Evolutionary conservation across 1,140 invertebrate genomes (phyloP).

Genomic region (Frieseomelitta varia): DNA sequence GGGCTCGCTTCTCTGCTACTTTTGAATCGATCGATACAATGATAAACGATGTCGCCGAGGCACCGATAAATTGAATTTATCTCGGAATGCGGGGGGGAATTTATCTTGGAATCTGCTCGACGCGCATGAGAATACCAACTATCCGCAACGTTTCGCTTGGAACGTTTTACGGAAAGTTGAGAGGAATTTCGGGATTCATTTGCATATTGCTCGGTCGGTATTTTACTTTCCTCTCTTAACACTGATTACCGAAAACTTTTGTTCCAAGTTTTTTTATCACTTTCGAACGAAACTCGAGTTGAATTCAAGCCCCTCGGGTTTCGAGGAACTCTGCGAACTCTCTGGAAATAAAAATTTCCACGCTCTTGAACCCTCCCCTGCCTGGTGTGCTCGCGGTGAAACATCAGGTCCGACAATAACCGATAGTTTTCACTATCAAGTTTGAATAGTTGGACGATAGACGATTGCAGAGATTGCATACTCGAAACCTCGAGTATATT

Average conservation of each 20-base stretch:
- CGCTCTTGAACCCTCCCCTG: too few species aligned
- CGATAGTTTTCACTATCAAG: background rate
- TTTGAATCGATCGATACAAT: conserved; percentile 24
- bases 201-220: background rate
- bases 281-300: too few species aligned
- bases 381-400: too few species aligned
- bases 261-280: too few species aligned
- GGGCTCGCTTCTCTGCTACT: background rate
- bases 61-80: conserved; percentile 35
- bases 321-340: too few species aligned
- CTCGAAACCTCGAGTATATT: background rate
- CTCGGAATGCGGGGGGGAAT: conserved; percentile 21
- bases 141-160: background rate
- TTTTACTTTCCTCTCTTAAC: background rate
- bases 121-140: conserved; percentile 21
- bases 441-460: background rate
- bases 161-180: too few species aligned
- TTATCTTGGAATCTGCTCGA: conserved; percentile 13
- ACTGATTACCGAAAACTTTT: background rate
- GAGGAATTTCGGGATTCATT: background rate
- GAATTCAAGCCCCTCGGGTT: too few species aligned
- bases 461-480: background rate
- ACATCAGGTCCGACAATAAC: background rate
- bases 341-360: too few species aligned
- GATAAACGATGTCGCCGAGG: conserved; percentile 13